Evolutionary conservation across 30 jellyfish, hydroid and myxozoan genomes (phyloP).

Genomic region (Aurelia aurita): DNA sequence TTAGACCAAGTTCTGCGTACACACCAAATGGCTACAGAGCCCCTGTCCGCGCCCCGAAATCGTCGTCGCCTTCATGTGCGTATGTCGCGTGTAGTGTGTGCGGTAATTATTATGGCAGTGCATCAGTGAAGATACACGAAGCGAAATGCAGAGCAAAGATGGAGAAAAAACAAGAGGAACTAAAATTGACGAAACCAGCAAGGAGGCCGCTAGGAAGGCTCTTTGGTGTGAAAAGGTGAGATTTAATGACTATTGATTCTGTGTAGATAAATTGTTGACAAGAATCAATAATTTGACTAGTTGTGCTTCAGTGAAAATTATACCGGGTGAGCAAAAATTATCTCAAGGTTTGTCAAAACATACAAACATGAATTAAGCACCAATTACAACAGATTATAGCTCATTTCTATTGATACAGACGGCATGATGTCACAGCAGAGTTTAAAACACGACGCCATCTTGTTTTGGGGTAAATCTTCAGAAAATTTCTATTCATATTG

Average conservation of each 20-base stretch:
- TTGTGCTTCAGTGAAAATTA: no score
- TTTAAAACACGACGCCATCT: no score
- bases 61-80: constrained; percentile 3
- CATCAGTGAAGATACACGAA: constrained; percentile 72
- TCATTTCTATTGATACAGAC: no score
- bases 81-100: constrained; percentile 60
- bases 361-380: no score
- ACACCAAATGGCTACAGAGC: constrained; percentile 7
- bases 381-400: no score
- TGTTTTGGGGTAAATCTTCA: no score
- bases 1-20: neutral
- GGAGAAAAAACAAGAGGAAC: constrained; percentile 32
- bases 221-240: constrained; percentile 27
- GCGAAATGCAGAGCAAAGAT: constrained; percentile 51
- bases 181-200: neutral
- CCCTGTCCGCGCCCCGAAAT: constrained; percentile 1
- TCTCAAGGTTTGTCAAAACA: no score
- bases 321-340: no score
- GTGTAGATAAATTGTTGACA: no score
- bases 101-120: constrained; percentile 72
- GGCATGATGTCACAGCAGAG: no score
- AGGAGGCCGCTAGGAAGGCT: constrained; percentile 8
- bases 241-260: neutral
- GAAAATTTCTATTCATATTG: no score
- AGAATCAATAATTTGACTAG: no score